Conservation (phyloP, 2,797 vertebrate genomes). For the Orientallactaga sibirica region DNA sequence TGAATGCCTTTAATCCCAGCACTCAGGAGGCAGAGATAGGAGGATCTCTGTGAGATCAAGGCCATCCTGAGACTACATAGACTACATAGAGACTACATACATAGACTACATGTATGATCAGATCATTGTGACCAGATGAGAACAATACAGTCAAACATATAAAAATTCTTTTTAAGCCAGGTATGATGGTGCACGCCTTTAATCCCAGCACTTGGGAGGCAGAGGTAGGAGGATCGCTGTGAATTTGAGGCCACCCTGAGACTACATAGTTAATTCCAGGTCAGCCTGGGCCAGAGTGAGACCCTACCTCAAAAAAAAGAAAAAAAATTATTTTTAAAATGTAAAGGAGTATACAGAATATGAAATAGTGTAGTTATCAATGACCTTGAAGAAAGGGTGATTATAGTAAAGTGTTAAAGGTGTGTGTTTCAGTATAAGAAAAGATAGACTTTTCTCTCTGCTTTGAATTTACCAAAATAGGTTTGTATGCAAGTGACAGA, state of each 20-base stretch:
- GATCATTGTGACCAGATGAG: neutral
- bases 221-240: too few relatives aligned
- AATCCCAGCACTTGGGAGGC: too few relatives aligned
- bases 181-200: too few relatives aligned
- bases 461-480: neutral
- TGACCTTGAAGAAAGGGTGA: neutral
- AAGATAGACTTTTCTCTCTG: neutral
- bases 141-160: neutral
- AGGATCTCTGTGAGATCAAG: too few relatives aligned
- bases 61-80: too few relatives aligned
- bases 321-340: neutral
- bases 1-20: too few relatives aligned
- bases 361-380: neutral
- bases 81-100: too few relatives aligned
- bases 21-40: too few relatives aligned
- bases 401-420: neutral
- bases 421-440: neutral
- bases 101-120: neutral
- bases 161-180: neutral
- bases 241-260: too few relatives aligned
- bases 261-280: too few relatives aligned
- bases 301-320: too few relatives aligned
- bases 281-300: too few relatives aligned
- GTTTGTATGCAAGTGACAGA: constrained; percentile 9
- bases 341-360: neutral